Conservation (phyloP, 2,888 invertebrate genomes). For the Augochlorella aurata region DNA sequence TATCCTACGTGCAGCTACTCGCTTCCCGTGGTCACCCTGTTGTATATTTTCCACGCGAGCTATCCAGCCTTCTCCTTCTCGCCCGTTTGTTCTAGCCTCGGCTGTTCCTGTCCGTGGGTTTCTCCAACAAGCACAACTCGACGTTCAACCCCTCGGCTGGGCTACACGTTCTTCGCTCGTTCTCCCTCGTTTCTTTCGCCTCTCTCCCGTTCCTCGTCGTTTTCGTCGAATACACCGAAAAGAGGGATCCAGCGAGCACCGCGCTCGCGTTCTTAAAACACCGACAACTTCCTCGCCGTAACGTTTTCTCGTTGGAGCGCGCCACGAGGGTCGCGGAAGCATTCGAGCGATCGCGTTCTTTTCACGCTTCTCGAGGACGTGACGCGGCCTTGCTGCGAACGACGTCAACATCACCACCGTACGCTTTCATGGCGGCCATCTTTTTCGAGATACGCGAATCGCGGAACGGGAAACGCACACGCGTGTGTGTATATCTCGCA, state of each 20-base stretch:
- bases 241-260: slow-evolving; percentile 43
- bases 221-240: slow-evolving; percentile 47
- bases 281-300: slow-evolving; percentile 50
- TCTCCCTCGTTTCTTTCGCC: slow-evolving; percentile 50
- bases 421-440: slow-evolving; percentile 81
- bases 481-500: slow-evolving; percentile 42
- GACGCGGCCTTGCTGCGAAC: slow-evolving; percentile 76
- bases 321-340: slow-evolving; percentile 58
- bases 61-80: slow-evolving; percentile 39
- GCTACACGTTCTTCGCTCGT: slow-evolving; percentile 52
- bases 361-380: slow-evolving; percentile 74
- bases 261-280: slow-evolving; percentile 54
- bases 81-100: slow-evolving; percentile 22
- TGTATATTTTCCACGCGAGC: slow-evolving; percentile 60
- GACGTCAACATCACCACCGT: slow-evolving; percentile 80
- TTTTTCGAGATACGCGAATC: slow-evolving; percentile 72
- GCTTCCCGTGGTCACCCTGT: slow-evolving; percentile 55
- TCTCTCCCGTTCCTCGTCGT: slow-evolving; percentile 47
- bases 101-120: slow-evolving; percentile 29
- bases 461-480: slow-evolving; percentile 67
- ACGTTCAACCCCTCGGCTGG: slow-evolving; percentile 54
- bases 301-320: slow-evolving; percentile 50
- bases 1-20: slow-evolving; percentile 37
- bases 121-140: slow-evolving; percentile 41
- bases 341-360: slow-evolving; percentile 64